Conservation (phyloP, 2,113 vertebrate species). For the Neodon shergylaensis region DNA sequence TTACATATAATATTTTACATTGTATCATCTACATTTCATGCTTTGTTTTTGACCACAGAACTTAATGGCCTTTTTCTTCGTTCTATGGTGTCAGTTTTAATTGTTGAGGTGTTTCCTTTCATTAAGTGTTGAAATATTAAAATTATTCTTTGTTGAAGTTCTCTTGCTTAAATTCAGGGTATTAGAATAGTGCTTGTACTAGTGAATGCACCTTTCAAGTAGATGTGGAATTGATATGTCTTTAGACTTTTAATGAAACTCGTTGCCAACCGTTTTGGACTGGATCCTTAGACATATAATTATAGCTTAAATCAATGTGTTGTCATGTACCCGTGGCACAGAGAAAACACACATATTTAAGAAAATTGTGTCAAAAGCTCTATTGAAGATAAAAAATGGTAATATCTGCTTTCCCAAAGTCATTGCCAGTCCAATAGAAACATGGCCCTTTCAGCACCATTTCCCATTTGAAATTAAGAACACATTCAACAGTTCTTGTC, state of each 20-base stretch:
- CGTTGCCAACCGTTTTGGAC: conserved; percentile 71
- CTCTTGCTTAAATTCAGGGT: conserved; percentile 75
- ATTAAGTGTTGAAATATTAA: conserved; percentile 79
- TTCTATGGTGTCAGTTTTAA: conserved; percentile 74
- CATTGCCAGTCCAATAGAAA: neutral
- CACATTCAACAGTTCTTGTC: conserved; percentile 26
- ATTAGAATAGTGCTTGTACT: conserved; percentile 68
- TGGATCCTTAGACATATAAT: conserved; percentile 70
- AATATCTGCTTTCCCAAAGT: conserved; percentile 34
- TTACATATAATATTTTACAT: conserved; percentile 76
- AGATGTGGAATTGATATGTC: conserved; percentile 73
- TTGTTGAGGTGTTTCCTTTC: conserved; percentile 74
- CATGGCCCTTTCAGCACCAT: neutral
- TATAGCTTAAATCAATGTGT: conserved; percentile 23
- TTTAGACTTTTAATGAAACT: conserved; percentile 73
- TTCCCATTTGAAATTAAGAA: conserved; percentile 37
- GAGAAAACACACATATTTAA: conserved; percentile 47
- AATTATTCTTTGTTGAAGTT: conserved; percentile 75
- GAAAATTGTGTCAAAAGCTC: conserved; percentile 35
- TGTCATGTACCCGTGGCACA: conserved; percentile 26
- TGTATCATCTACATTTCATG: conserved; percentile 76
- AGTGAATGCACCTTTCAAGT: conserved; percentile 78
- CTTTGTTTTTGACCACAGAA: conserved; percentile 76
- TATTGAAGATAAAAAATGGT: conserved; percentile 20
- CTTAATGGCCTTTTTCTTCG: conserved; percentile 77